Evolutionary conservation across 2,113 vertebrate species (phyloP), one percentile per base, ranked within the genome.

Genomic region (Procavia capensis): DNA sequence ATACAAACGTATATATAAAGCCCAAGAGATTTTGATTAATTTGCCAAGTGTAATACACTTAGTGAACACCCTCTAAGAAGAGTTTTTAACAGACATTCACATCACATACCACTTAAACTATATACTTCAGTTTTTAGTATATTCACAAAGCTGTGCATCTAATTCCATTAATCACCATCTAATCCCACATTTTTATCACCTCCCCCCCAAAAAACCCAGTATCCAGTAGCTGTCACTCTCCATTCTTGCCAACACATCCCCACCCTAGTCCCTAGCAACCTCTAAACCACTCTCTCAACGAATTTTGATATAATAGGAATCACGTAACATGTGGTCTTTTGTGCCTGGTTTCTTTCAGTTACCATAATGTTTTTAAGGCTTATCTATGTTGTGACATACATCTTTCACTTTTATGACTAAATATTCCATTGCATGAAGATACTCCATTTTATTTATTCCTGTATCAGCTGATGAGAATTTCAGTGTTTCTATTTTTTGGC

Each of bases 1-100:
- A 83, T 57, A 47, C 3, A 68, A 94, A 93, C n/a, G n/a, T n/a
- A 74, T n/a, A 36, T 57, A 34, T 90, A 87, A 87, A 87, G 68
- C 27, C 79, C 50, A 87, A 72, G 70, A 90, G 68, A 91, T 72
- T 64, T 16, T 8, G n/a, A 70, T 72, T 43, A 83, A 54, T n/a
- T 36, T 90, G 87, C 43, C 63, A 72, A 74, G 43, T 47, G 80
- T 11, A 61, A 95, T 57, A 64, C 6, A 66, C 9, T 57, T 63
- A 54, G 47, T 90, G 17, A 89, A 64, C 78, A 31, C 54, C 59
- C 61, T 63, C 41, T 86, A 50, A 83, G 36, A 72, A 72, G 2
- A 63, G 25, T 8, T 78, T 54, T 43, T 76, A 43, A 94, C 1
- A 41, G 41, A 90, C 16, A 79, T 19, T 29, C 64, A 45, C 81